Percentiles rank a stretch among this genome's conserved stretches.
Conservation (phyloP, 2,888 invertebrate species). For the Eueremaeus valkanovi region DNA sequence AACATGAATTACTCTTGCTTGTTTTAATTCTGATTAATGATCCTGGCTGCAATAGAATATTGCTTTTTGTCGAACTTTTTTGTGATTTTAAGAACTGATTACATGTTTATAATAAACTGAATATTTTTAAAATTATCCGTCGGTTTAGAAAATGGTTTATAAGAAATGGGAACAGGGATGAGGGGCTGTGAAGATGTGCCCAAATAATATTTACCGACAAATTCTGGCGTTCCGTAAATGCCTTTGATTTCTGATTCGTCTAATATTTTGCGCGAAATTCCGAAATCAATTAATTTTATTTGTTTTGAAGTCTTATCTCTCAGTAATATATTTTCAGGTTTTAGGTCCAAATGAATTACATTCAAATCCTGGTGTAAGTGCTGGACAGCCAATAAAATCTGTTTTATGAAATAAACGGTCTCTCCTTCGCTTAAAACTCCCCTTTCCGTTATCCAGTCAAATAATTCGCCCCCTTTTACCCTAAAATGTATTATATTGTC, state of each 20-base stretch:
- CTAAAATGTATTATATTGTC: no score
- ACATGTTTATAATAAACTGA: no score
- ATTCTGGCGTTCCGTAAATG: slow-evolving; percentile 60
- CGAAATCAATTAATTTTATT: slow-evolving; percentile 65
- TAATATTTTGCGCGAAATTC: slow-evolving; percentile 56
- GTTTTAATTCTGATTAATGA: no score
- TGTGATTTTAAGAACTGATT: no score
- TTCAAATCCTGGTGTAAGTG: slow-evolving; percentile 62
- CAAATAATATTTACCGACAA: slow-evolving; percentile 54
- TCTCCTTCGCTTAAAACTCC: slow-evolving; percentile 60
- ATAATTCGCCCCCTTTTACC: slow-evolving; percentile 64
- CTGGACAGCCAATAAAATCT: slow-evolving; percentile 62
- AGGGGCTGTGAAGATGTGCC: no score
- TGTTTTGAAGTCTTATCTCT: slow-evolving; percentile 56
- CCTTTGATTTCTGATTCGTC: slow-evolving; percentile 56
- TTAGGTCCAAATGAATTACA: slow-evolving; percentile 65
- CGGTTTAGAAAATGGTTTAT: no score
- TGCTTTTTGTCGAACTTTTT: no score
- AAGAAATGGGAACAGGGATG: no score
- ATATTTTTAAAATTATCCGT: no score
- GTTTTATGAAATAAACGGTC: slow-evolving; percentile 61
- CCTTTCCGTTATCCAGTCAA: slow-evolving; percentile 59
- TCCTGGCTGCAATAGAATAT: no score
- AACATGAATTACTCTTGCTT: no score
- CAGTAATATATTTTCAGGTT: slow-evolving; percentile 65